These are phyloP conservation scores for Pithys albifrons DNA, from an alignment of 2,113 vertebrate genomes.

Conservation along the genomic window DNA sequence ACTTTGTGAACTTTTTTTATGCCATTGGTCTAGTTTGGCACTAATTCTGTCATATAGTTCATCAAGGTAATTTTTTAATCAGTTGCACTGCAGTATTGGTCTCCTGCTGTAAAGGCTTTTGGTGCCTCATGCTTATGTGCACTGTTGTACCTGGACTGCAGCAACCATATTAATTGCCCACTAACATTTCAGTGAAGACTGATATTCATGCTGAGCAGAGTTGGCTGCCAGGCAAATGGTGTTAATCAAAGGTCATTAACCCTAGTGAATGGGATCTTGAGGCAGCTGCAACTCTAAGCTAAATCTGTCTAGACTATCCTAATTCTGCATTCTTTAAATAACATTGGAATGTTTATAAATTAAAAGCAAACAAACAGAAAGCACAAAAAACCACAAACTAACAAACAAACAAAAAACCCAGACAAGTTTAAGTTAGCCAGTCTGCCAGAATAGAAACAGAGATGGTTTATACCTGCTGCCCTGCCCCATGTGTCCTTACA, in stretches of 20 bases:
- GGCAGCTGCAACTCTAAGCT: background rate
- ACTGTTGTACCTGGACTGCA: background rate
- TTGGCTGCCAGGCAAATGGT: background rate
- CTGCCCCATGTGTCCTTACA: background rate
- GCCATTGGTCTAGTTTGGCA: background rate
- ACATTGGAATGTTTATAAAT: background rate
- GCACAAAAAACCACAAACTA: no score
- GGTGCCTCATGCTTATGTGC: background rate
- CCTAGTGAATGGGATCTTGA: background rate
- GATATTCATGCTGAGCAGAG: background rate
- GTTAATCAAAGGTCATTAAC: slow-evolving; percentile 21
- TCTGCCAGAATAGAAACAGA: background rate
- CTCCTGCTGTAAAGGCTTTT: background rate
- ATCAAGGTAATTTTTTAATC: background rate
- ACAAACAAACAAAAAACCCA: fast-evolving
- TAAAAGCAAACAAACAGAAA: background rate
- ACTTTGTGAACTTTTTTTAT: background rate
- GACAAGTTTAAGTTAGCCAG: background rate
- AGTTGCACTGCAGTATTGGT: background rate
- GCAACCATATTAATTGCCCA: background rate
- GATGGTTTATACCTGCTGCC: background rate
- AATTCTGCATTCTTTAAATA: background rate
- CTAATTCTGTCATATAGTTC: background rate
- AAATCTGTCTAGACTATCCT: background rate
- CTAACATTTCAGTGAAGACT: background rate